phyloP scores from a whole-genome alignment of 1,140 invertebrate species.

The Carcinoscorpius rotundicauda region DNA sequence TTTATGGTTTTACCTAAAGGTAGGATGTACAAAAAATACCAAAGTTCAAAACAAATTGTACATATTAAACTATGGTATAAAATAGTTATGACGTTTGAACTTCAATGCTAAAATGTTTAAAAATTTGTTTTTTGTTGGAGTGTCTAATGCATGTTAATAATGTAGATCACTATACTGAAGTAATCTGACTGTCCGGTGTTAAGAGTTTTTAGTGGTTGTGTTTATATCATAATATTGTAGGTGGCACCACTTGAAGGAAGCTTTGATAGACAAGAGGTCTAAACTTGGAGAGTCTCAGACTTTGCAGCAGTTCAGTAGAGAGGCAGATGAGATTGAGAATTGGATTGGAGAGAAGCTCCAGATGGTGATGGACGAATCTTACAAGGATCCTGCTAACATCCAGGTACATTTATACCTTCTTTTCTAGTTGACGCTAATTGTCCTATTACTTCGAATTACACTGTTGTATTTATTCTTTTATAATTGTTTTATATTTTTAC shows the following conservation, averaged over 20 bases:
- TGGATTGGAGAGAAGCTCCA: constrained; percentile 98
- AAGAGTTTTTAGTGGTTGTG: constrained; percentile 9
- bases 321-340: constrained; percentile 99
- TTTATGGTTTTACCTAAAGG: too few species aligned
- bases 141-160: too few species aligned
- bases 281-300: constrained; percentile 95
- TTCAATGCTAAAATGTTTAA: too few species aligned
- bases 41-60: too few species aligned
- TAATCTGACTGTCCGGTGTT: background rate
- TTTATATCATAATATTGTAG: constrained; percentile 35
- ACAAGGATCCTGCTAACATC: constrained; percentile 61
- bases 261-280: constrained; percentile 93
- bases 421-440: too few species aligned
- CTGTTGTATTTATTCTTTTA: background rate
- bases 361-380: constrained; percentile 91
- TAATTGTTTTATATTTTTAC: constrained; percentile 4
- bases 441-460: too few species aligned
- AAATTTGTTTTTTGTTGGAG: too few species aligned
- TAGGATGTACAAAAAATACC: too few species aligned
- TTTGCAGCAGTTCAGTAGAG: constrained; percentile 94
- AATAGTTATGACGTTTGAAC: too few species aligned
- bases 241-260: constrained; percentile 93
- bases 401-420: constrained; percentile 13
- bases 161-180: too few species aligned
- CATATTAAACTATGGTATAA: too few species aligned